Base-by-base conservation (phyloP, 1,140 invertebrate genomes). In the Cydia amplana region DNA sequence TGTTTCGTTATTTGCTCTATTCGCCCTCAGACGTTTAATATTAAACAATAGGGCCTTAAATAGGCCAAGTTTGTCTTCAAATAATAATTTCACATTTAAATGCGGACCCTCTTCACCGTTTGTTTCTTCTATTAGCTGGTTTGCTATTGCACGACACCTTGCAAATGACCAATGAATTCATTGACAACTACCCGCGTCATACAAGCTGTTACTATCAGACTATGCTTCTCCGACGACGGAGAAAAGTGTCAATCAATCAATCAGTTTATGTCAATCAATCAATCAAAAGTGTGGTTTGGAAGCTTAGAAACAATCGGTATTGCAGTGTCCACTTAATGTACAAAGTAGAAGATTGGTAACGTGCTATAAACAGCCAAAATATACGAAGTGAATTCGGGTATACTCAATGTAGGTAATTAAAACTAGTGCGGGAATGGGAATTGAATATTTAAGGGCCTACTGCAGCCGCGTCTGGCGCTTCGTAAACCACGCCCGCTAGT, bases 31-130 rank as follows among this genome's bases (percentile, higher is more conserved):
- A 20, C 12, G 4, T 64, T 64, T 28, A 25, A 64, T 64, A 67
- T 36, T 67, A 32, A 67, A 67, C 28, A 67, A 67, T 67, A 67
- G 64, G 28, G n/a, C 25, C 64, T 67, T 28, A 36, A 67, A 7
- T 67, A 25, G 5, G 28, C 64, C 64, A 65, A 65, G 63, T 65
- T 12, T 4, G 9, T 65, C 32, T 23, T 32, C 12, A 32, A 67
- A 67, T 36, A 67, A 67, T 67, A 67, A 67, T 36, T 36, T 32
- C 4, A 16, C 36, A 67, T 67, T 67, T 67, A 67, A 36, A 65
- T 65, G 28, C 64, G 28, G 9, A 25, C 25, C 9, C 6, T 25
- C 0, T 64, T 64, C 63, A 25, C 18, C 23, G 23, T 64, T 65
- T 64, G 63, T 25, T 46, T 16, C 46, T 49, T n/a, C 3, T 49